Base-by-base conservation (phyloP, 2,888 invertebrate species). In the Cerastis leucographa region DNA sequence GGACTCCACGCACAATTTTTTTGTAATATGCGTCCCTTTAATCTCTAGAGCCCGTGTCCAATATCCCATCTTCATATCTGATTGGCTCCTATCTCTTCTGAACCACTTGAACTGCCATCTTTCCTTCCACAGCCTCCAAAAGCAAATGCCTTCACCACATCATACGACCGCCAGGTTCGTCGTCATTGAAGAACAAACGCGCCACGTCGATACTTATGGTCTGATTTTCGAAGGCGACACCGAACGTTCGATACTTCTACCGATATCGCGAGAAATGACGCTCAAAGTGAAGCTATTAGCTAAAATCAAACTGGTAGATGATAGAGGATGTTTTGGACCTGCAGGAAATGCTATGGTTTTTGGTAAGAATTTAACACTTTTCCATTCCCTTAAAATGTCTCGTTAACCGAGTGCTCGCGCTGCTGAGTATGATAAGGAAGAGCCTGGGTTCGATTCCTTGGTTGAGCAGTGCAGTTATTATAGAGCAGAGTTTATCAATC, bases 321-420 rank as follows among this genome's bases (percentile, higher is more conserved):
- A 94, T 3, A 89, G 96, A 59, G 94, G 93, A 0, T 96, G 96
- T 76, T 8, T 93, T 6, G 96, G 96, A 4, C 94, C 94, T 3
- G 92, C 93, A 8, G 96, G 96, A 9, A 96, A 95, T 70, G 92
- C 93, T 68, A 95, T 94, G 2, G 95, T 95, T 70, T 95, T 93
- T 89, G 95, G 96, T 96, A 59, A 59, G 59, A 17, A 59, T 29
- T 59, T 29, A 17, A 29, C 8, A 29, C 0, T 59, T 59, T 29
- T 59, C 17, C 3, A 59, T 17, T 59, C 56, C 9, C 22, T 22
- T 22, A 51, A 22, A 51, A 11, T 54, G n/a, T 1, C 11, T 17
- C 5, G 56, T 56, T 14, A 12, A 6, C 56, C 9, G 8, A 8
- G 2, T 3, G 51, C 22, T 51, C 51, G 22, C 22, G 9, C 22